phyloP scores from a whole-genome alignment of 2,888 invertebrate species.

The Neuroscelio doddi region DNA sequence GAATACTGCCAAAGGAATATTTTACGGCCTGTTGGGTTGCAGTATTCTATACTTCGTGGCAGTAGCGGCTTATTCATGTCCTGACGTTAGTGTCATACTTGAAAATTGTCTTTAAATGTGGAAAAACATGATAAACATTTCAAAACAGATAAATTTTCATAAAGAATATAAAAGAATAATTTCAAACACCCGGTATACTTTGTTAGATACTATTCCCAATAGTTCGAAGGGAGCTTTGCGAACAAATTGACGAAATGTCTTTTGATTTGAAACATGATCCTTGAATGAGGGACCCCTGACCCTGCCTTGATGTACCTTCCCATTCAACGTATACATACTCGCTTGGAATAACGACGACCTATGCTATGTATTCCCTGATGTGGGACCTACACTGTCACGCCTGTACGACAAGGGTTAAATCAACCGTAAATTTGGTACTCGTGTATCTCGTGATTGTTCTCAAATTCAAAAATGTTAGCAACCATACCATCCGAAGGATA shows the following conservation, averaged over 20 bases:
- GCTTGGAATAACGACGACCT: slow-evolving; percentile 39
- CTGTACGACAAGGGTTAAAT: slow-evolving; percentile 47
- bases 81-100: slow-evolving; percentile 5
- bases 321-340: slow-evolving; percentile 38
- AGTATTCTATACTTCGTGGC: neutral
- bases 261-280: slow-evolving; percentile 32
- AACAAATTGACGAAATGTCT: slow-evolving; percentile 34
- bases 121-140: too few species aligned
- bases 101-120: too few species aligned
- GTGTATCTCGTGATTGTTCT: slow-evolving; percentile 39
- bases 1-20: slow-evolving; percentile 27
- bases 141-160: too few species aligned
- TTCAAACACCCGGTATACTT: too few species aligned
- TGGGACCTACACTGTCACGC: slow-evolving; percentile 43
- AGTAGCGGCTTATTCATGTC: slow-evolving; percentile 1
- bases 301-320: slow-evolving; percentile 20
- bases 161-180: too few species aligned
- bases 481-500: too few species aligned
- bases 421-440: slow-evolving; percentile 42
- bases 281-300: slow-evolving; percentile 22
- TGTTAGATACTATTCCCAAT: too few species aligned
- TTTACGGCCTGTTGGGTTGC: slow-evolving; percentile 24
- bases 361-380: slow-evolving; percentile 36
- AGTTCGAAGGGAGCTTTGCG: neutral
- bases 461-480: slow-evolving; percentile 27